Evolutionary conservation across 2,888 invertebrate genomes (phyloP).

Genomic region (Dorcus hopei): DNA sequence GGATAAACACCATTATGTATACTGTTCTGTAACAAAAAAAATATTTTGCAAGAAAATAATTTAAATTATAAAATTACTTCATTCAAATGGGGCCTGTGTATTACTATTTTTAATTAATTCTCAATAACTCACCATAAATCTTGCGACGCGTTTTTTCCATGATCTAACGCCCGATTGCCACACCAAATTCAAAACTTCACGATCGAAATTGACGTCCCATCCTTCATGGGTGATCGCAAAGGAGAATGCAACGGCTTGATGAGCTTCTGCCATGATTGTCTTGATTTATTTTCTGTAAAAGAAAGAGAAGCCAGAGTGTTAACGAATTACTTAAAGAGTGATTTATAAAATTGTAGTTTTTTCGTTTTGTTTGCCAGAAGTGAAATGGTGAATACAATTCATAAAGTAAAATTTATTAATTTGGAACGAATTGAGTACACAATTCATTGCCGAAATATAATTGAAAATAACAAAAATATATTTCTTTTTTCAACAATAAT

Average conservation of each 20-base stretch:
- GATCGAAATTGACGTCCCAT: conserved; percentile 95
- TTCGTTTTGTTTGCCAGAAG: no score
- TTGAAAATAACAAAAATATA: no score
- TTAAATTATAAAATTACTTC: no score
- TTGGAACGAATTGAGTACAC: no score
- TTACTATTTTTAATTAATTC: no score
- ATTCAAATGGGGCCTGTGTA: no score
- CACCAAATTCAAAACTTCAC: conserved; percentile 91
- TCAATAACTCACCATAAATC: conserved; percentile 71
- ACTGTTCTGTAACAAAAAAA: conserved; percentile 72
- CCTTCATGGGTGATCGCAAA: conserved; percentile 98
- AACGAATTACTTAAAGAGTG: no score
- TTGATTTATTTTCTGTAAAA: not conserved
- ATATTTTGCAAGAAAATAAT: not conserved
- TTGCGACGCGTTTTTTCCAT: conserved; percentile 89
- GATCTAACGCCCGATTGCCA: conserved; percentile 94
- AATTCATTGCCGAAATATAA: no score
- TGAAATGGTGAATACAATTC: no score
- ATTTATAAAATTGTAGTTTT: no score
- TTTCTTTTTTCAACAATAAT: no score
- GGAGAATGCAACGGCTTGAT: conserved; percentile 95
- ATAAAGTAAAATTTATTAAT: no score
- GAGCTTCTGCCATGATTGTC: conserved; percentile 90
- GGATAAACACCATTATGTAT: conserved; percentile 95
- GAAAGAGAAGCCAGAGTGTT: not conserved